Conservation (phyloP, 2,888 invertebrate species). For the Pollenia amentaria region DNA sequence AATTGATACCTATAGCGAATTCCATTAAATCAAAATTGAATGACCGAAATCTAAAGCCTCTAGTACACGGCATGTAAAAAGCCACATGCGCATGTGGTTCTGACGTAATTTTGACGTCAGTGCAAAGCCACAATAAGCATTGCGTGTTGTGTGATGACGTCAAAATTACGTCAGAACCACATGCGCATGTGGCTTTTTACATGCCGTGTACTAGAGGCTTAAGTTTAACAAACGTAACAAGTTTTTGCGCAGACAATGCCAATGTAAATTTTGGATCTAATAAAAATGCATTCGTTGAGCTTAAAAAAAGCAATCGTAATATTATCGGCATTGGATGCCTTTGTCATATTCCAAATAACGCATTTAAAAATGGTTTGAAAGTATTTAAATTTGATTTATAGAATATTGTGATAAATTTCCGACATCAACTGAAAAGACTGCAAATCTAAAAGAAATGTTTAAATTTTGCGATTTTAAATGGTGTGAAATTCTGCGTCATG, state of each 20-base stretch:
- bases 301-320: constrained; percentile 54
- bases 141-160: no score
- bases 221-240: neutral
- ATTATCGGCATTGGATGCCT: constrained; percentile 40
- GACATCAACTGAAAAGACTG: no score
- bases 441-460: no score
- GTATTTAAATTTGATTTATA: constrained; percentile 59
- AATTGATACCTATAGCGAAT: constrained; percentile 36
- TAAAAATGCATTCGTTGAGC: constrained; percentile 64
- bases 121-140: no score
- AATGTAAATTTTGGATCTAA: no score
- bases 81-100: no score
- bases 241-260: constrained; percentile 65
- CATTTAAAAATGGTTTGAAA: constrained; percentile 50
- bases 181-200: no score
- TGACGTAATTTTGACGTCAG: no score
- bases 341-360: constrained; percentile 53
- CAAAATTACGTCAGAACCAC: no score
- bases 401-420: constrained; percentile 45
- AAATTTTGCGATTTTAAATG: no score
- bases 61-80: no score
- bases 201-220: neutral
- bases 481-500: no score
- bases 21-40: constrained; percentile 50
- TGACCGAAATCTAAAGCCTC: neutral